These are phyloP conservation scores for Scartelaos histophorus DNA, from an alignment of 2,113 vertebrate species.

Conservation along the genomic window DNA sequence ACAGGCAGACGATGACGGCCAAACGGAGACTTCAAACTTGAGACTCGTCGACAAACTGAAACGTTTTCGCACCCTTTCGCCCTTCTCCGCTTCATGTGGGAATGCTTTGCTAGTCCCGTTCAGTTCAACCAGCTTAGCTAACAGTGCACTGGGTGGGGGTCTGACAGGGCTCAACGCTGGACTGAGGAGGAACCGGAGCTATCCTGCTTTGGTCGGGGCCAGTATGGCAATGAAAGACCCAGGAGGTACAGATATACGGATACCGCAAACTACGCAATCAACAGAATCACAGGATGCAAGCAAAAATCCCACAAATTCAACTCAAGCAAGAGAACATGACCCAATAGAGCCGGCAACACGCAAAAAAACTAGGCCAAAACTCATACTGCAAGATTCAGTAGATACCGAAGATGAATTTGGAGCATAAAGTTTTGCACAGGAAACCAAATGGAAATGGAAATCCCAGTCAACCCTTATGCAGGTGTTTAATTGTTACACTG, in stretches of 20 bases:
- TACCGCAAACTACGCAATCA: constrained; percentile 63
- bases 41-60: constrained; percentile 95
- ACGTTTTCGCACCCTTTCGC: constrained; percentile 80
- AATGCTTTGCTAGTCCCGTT: constrained; percentile 77
- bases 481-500: constrained; percentile 40
- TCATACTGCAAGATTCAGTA: constrained; percentile 39
- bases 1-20: constrained; percentile 82
- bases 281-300: constrained; percentile 27
- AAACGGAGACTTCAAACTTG: constrained; percentile 88
- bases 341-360: constrained; percentile 69
- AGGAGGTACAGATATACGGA: constrained; percentile 82
- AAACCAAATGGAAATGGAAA: not conserved
- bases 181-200: constrained; percentile 92
- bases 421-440: not conserved
- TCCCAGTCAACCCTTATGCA: not conserved
- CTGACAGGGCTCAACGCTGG: constrained; percentile 83
- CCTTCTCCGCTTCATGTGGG: constrained; percentile 59
- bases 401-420: constrained; percentile 65
- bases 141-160: constrained; percentile 78
- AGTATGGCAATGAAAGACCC: constrained; percentile 97
- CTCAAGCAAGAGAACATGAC: constrained; percentile 20
- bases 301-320: constrained; percentile 4
- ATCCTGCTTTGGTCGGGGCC: constrained; percentile 94
- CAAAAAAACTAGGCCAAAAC: constrained; percentile 79
- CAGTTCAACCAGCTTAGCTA: constrained; percentile 66